These are phyloP conservation scores for Anarsia innoxiella DNA, from an alignment of 2,888 invertebrate genomes.

Conservation along the genomic window DNA sequence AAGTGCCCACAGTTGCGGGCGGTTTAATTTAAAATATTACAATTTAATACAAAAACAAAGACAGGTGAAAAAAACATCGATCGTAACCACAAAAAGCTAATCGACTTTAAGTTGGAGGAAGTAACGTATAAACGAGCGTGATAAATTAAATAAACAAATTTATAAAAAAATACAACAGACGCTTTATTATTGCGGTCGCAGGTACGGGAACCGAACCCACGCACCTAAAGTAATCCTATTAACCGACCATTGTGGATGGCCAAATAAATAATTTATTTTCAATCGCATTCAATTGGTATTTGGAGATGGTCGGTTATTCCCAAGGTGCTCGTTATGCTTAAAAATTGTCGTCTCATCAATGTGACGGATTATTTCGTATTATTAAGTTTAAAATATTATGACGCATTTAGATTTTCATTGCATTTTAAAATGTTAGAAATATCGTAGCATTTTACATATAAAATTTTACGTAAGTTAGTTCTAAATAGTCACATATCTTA, in stretches of 20 bases:
- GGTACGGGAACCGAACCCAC: slow-evolving; percentile 60
- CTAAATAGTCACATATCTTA: slow-evolving; percentile 1
- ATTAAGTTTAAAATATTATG: not conserved
- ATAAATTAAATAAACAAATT: slow-evolving; percentile 74
- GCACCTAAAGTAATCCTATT: slow-evolving; percentile 64
- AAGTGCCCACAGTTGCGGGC: no score
- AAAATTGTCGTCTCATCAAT: slow-evolving; percentile 39
- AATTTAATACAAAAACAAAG: no score
- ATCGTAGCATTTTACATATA: no score
- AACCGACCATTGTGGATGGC: slow-evolving; percentile 54
- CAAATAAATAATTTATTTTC: slow-evolving; percentile 68
- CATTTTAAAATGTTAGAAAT: no score
- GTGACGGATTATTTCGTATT: not conserved
- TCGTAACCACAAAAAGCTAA: slow-evolving; percentile 60
- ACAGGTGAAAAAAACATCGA: not conserved
- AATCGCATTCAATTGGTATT: slow-evolving; percentile 42
- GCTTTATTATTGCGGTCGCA: slow-evolving; percentile 48
- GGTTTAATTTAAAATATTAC: no score
- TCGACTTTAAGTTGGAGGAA: slow-evolving; percentile 63
- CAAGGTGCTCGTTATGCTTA: slow-evolving; percentile 33
- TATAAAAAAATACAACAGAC: slow-evolving; percentile 55
- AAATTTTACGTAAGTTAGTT: not conserved
- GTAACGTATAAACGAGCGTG: slow-evolving; percentile 69
- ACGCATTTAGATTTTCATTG: no score
- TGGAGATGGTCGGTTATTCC: slow-evolving; percentile 29